Evolutionary conservation across 2,113 vertebrate genomes (phyloP).

Genomic region (Trogon surrucura): DNA sequence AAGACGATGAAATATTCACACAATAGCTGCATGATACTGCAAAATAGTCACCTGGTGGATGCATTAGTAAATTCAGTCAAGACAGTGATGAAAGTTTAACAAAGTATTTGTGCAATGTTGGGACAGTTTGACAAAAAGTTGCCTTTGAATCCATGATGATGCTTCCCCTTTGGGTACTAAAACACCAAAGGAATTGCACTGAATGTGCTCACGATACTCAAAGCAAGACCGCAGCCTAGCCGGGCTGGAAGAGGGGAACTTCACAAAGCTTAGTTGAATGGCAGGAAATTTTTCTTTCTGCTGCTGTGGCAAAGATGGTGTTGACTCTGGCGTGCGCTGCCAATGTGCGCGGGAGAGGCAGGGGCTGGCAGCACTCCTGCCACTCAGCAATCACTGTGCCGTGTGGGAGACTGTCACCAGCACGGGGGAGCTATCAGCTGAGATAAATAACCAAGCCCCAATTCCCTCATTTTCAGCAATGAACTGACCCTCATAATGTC

Average conservation of each 20-base stretch:
- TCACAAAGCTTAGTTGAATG: too few species aligned
- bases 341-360: background rate
- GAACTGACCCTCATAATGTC: background rate
- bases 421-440: background rate
- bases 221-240: background rate
- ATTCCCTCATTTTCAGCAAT: background rate
- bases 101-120: background rate
- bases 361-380: background rate
- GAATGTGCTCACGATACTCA: background rate
- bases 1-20: background rate
- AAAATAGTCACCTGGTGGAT: background rate
- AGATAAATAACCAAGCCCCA: background rate
- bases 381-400: rapidly evolving
- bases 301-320: background rate
- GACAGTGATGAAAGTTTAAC: background rate
- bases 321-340: too few species aligned
- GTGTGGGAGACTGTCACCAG: background rate
- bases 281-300: background rate
- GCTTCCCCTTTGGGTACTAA: background rate
- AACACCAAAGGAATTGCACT: background rate
- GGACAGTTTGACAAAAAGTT: background rate
- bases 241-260: background rate
- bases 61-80: background rate
- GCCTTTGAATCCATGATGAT: background rate
- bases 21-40: background rate